Evolutionary conservation across 2,888 invertebrate species (phyloP), one percentile per base, ranked within the genome.

Genomic region (Cephalotes varians): DNA sequence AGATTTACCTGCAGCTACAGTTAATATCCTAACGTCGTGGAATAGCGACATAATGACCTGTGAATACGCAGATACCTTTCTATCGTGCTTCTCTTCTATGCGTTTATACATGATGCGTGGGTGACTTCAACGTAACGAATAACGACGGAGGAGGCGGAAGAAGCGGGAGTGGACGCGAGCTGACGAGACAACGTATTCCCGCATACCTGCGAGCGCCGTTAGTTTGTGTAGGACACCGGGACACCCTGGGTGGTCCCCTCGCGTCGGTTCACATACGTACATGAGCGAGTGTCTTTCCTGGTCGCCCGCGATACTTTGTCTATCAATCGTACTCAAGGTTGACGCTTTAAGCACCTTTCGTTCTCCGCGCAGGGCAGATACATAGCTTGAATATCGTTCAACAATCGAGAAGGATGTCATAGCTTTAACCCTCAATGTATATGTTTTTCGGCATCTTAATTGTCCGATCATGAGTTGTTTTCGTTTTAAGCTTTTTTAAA

Each of bases 31-130:
- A 51, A 54, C 51, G 31, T 77, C 31, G 5, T 18, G 54, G 54
- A 69, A 31, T 12, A 15, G 54, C 44, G 34, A 28, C 25, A 12
- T 56, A 79, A 79, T 34, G 31, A 71, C 56, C 71, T 15, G 67
- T n/a, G 47, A 49, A 74, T 37, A 51, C 18, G 58, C 86, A 62
- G 62, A 73, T 90, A 88, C 84, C 86, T 85, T 87, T 86, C 90
- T 86, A 67, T 81, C 64, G 51, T 58, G 71, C 62, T 76, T 82
- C 84, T 72, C 85, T 3, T 85, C 87, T 84, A 85, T 82, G 84
- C 88, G 86, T 73, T 88, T 85, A 77, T 72, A 85, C 91, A 90
- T 90, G 88, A 81, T 67, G 86, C 92, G 92, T 92, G 90, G 91
- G 91, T 85, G 91, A 84, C 72, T 72, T 81, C 79, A 84, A 86